A percentile compares a stretch with the other conserved stretches of the same genome.
Evolutionary conservation across 2,888 invertebrate genomes (phyloP).

Genomic region (Cryptus viduatorius): DNA sequence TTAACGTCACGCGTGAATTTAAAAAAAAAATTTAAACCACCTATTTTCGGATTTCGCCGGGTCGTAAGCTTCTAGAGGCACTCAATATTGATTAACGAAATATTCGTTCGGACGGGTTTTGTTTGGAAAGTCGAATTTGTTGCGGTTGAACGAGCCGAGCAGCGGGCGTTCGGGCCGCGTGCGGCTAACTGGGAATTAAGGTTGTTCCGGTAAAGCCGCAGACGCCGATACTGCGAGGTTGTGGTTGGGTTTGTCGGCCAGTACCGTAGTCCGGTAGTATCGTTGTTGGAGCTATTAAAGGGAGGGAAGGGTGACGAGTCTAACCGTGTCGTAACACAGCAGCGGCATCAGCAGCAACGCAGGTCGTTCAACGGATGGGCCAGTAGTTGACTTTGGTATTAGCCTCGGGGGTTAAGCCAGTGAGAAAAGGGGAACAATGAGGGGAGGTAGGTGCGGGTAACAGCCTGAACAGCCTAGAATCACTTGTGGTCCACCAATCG

Average conservation of each 20-base stretch:
- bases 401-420: constrained; percentile 10
- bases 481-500: constrained; percentile 26
- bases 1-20: neutral
- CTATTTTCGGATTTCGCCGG: neutral
- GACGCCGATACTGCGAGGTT: constrained; percentile 57
- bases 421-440: neutral
- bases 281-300: neutral
- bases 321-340: constrained; percentile 44
- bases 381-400: constrained; percentile 52
- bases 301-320: constrained; percentile 32
- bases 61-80: neutral
- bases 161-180: constrained; percentile 29
- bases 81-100: constrained; percentile 1
- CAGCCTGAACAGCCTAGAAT: constrained; percentile 38
- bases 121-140: constrained; percentile 48
- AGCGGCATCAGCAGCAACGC: constrained; percentile 29
- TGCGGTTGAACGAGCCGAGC: constrained; percentile 48
- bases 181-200: constrained; percentile 68
- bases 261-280: constrained; percentile 33
- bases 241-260: constrained; percentile 56
- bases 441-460: neutral
- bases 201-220: constrained; percentile 62
- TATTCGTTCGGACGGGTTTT: constrained; percentile 8
- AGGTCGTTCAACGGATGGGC: constrained; percentile 26
- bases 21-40: neutral